Conservation (phyloP, 2,113 vertebrate genomes). For the Laterallus jamaicensis region DNA sequence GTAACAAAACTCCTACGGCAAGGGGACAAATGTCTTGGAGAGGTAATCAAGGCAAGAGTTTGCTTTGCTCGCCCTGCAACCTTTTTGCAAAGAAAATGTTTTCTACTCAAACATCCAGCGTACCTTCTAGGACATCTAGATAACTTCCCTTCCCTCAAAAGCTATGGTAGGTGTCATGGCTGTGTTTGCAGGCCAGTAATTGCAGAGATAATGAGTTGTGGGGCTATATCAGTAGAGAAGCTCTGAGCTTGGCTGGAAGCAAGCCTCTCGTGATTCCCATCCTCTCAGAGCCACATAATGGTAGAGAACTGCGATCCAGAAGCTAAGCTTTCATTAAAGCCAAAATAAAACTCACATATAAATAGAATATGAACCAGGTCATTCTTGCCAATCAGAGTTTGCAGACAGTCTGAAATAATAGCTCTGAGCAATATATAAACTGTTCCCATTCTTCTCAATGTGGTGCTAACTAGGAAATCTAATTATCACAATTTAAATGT, state of each 20-base stretch:
- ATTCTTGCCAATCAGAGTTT: conserved; percentile 58
- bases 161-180: neutral
- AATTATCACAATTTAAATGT: conserved; percentile 48
- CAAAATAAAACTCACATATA: conserved; percentile 43
- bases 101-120: neutral
- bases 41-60: neutral
- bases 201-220: neutral
- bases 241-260: neutral
- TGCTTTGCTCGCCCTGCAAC: neutral
- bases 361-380: conserved; percentile 59
- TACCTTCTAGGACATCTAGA: neutral
- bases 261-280: conserved; percentile 20
- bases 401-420: conserved; percentile 62
- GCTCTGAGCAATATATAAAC: conserved; percentile 27
- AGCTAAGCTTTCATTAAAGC: conserved; percentile 35
- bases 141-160: neutral
- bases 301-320: conserved; percentile 40
- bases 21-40: neutral
- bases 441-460: conserved; percentile 45
- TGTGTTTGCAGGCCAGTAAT: neutral
- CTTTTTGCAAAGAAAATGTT: neutral
- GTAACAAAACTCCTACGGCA: neutral
- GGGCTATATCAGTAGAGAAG: neutral
- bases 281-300: conserved; percentile 28
- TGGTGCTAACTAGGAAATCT: conserved; percentile 46